These are phyloP conservation scores for Poeciliopsis occidentalis DNA, from an alignment of 2,113 vertebrate species.

Conservation along the genomic window DNA sequence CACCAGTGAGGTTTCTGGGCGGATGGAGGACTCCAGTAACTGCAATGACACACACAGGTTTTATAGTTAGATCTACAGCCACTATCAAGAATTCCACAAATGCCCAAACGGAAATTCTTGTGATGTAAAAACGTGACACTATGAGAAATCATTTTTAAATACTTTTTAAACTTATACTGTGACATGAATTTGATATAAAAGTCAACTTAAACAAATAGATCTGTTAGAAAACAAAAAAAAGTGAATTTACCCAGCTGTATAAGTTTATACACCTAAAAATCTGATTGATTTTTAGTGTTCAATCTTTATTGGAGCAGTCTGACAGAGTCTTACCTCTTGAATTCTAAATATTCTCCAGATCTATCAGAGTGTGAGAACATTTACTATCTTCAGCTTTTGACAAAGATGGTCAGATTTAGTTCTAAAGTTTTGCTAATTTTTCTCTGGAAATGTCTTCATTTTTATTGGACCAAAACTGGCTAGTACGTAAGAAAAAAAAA, in stretches of 20 bases:
- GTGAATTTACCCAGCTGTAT: no score
- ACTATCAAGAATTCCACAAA: not conserved
- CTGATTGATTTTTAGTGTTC: no score
- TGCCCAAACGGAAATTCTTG: not conserved
- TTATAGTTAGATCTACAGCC: not conserved
- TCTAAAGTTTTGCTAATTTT: no score
- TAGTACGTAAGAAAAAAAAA: not conserved
- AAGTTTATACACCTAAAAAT: no score
- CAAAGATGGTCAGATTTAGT: no score
- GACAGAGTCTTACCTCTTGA: no score
- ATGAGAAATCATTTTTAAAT: not conserved
- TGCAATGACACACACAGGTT: slow-evolving; percentile 58
- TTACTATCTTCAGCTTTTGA: no score
- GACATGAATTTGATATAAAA: not conserved
- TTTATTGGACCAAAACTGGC: not conserved
- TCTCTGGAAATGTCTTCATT: not conserved
- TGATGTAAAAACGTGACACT: not conserved
- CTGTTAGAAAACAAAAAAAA: no score
- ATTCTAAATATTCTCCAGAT: no score
- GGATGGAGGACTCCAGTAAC: slow-evolving; percentile 88
- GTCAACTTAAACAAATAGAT: no score
- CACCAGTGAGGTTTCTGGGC: slow-evolving; percentile 90
- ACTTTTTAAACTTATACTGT: not conserved
- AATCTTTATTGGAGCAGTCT: no score
- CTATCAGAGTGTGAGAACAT: no score